Evolutionary conservation across 2,888 invertebrate genomes (phyloP), one percentile per base, ranked within the genome.

Genomic region (Rhimphoctona megacephalus): DNA sequence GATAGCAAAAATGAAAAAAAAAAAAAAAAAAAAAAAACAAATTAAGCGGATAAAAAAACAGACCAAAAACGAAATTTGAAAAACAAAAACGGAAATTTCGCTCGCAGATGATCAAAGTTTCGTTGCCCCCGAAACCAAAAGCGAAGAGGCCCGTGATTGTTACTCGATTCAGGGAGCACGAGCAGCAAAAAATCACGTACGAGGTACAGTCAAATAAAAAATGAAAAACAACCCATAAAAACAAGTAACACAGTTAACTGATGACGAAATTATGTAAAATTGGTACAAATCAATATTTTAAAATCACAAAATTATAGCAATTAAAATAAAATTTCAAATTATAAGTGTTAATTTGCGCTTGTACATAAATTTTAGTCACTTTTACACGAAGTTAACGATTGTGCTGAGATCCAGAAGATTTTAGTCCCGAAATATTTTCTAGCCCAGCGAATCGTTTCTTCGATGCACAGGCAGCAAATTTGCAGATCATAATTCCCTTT

Each of bases 71-170:
- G 30, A 39, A 22, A 43, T 30, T 30, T 11, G n/a, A 39, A 54
- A 54, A 36, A 22, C n/a, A 83, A 83, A 64, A 80, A 81, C 70
- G 61, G 19, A 73, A 81, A 85, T 91, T 91, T 91, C 89, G 89
- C 89, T 90, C 91, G 89, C 90, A 93, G 93, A 92, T 93, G 88
- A 88, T 82, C 78, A 91, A 90, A 90, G 89, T 90, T 54, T 88
- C 88, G 90, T 90, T 90, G 90, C 88, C 91, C 81, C 81, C 86
- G 89, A 92, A 90, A 89, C 87, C 89, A 87, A 90, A 88, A 92
- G 78, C 79, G 86, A 89, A 89, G 88, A 88, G 88, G 87, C 89
- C 90, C 89, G 88, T 89, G 90, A 90, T 87, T 88, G 85, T 89
- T 88, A 87, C 88, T 88, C 92, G 90, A 83, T 89, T 87, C 90